These are phyloP conservation scores for Tribolium castaneum DNA, from an alignment of 1,140 invertebrate species.

Conservation along the genomic window DNA sequence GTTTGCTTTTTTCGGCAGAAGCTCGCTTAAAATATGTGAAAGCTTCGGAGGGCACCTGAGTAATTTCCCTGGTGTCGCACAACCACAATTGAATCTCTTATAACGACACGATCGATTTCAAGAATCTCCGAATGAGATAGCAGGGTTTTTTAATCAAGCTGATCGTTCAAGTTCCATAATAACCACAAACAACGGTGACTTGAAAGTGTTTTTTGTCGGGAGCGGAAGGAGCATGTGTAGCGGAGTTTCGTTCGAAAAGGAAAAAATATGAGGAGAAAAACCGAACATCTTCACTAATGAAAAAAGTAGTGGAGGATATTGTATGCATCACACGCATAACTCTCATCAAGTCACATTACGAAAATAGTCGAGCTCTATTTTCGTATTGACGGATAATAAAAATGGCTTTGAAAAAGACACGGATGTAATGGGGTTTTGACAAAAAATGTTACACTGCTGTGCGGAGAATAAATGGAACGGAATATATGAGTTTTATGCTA, in stretches of 20 bases:
- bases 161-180: background rate
- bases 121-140: background rate
- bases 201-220: background rate
- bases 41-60: background rate
- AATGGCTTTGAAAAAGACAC: constrained; percentile 15
- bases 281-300: constrained; percentile 22
- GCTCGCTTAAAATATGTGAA: constrained; percentile 5
- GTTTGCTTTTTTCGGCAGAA: background rate
- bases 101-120: background rate
- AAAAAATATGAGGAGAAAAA: background rate
- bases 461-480: constrained; percentile 28
- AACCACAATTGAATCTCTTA: constrained; percentile 17
- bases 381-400: constrained; percentile 28
- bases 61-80: constrained; percentile 26
- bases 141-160: background rate
- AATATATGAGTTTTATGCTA: constrained; percentile 36
- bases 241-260: background rate
- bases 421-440: constrained; percentile 19
- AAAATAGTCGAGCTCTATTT: constrained; percentile 12
- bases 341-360: constrained; percentile 1
- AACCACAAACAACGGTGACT: background rate
- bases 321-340: constrained; percentile 21
- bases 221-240: constrained; percentile 11
- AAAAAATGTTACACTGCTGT: constrained; percentile 30
- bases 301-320: constrained; percentile 15